Evolutionary conservation across 1,140 invertebrate species (phyloP).

Genomic region (Daktulosphaira vitifoliae): DNA sequence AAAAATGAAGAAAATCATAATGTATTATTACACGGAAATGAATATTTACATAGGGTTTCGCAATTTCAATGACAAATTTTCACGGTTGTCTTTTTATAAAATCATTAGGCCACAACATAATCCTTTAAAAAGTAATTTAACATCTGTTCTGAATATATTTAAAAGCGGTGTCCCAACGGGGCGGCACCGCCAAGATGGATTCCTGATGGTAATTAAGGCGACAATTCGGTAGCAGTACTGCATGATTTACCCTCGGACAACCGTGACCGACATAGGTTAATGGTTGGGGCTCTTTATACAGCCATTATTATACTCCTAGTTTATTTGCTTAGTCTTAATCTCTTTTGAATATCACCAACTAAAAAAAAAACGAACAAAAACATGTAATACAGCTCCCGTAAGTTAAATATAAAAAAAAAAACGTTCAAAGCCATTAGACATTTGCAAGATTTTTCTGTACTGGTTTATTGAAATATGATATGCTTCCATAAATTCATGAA

Average conservation of each 20-base stretch:
- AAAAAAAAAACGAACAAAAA: too few relatives aligned
- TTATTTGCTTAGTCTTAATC: too few relatives aligned
- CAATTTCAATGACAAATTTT: neutral
- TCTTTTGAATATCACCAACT: too few relatives aligned
- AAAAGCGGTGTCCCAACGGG: neutral
- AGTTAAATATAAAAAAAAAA: too few relatives aligned
- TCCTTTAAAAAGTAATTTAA: slow-evolving; percentile 22
- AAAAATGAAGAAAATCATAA: neutral
- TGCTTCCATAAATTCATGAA: too few relatives aligned
- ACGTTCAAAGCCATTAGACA: too few relatives aligned
- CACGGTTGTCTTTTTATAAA: slow-evolving; percentile 31
- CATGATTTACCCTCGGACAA: slow-evolving; percentile 19
- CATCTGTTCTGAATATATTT: slow-evolving; percentile 28
- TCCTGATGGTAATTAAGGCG: neutral
- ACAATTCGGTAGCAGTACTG: slow-evolving; percentile 3
- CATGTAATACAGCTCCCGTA: too few relatives aligned
- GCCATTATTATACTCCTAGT: neutral
- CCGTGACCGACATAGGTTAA: slow-evolving; percentile 31
- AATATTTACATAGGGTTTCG: slow-evolving; percentile 29
- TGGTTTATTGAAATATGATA: too few relatives aligned
- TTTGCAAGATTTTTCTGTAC: too few relatives aligned
- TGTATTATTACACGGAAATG: neutral
- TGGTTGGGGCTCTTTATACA: slow-evolving; percentile 3
- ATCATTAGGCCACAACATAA: slow-evolving; percentile 27
- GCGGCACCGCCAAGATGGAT: slow-evolving; percentile 5